phyloP scores from a whole-genome alignment of 2,113 vertebrate species.

The Hydropotes inermis region DNA sequence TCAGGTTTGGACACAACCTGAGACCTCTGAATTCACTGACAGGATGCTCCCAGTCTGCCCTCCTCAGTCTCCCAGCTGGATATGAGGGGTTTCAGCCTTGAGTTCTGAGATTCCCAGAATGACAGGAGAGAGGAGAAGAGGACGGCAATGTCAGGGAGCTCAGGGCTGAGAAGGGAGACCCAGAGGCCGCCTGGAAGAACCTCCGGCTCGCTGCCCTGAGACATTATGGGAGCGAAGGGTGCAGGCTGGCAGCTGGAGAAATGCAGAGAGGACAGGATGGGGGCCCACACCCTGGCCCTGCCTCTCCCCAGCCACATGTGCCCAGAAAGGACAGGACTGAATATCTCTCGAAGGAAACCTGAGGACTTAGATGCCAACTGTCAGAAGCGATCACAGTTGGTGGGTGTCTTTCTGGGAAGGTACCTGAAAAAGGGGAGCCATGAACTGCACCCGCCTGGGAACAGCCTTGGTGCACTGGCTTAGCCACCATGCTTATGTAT shows the following conservation, averaged over 20 bases:
- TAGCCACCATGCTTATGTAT: slow-evolving; percentile 57
- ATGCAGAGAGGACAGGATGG: rapidly evolving
- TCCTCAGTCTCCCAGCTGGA: not conserved
- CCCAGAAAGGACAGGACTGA: not conserved
- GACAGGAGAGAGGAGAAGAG: not conserved
- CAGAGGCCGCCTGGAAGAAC: not conserved
- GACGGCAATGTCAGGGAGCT: not conserved
- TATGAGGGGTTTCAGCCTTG: not conserved
- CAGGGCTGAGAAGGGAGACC: not conserved
- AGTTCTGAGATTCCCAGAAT: not conserved
- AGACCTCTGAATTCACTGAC: not conserved
- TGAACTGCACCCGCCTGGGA: not conserved
- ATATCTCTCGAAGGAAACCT: not conserved
- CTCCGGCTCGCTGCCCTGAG: not conserved
- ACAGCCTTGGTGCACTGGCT: not conserved
- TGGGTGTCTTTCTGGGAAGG: not conserved
- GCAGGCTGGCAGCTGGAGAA: not conserved
- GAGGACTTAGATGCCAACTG: not conserved
- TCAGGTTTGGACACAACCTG: not conserved
- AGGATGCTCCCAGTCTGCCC: not conserved
- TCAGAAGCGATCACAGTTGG: not conserved
- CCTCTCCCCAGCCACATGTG: not conserved
- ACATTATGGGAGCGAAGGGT: not conserved
- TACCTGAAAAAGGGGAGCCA: not conserved
- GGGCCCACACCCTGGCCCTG: not conserved